phyloP scores from a whole-genome alignment of 1,140 invertebrate species.

The Drosophila persimilis region DNA sequence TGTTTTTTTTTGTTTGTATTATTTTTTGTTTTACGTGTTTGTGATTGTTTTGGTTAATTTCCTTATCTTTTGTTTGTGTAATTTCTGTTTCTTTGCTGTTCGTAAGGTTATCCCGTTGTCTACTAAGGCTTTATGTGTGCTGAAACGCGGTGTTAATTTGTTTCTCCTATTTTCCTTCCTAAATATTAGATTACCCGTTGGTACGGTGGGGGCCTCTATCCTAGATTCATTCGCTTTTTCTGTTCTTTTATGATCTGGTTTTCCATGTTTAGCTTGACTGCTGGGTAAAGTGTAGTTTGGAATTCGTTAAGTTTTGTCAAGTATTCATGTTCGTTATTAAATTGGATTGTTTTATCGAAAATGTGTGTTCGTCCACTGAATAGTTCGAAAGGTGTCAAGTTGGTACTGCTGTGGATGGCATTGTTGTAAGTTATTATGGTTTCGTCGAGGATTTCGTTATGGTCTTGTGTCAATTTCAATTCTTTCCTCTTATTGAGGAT shows the following conservation, averaged over 20 bases:
- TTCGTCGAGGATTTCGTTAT: conserved; percentile 15
- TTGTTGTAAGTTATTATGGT: conserved; percentile 22
- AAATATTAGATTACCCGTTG: no score
- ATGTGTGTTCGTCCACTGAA: conserved; percentile 18
- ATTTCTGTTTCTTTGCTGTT: conserved; percentile 9
- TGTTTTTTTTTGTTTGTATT: no score
- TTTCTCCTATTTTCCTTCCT: not conserved
- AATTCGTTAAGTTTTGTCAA: conserved; percentile 25
- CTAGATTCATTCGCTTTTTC: no score
- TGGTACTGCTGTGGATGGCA: conserved; percentile 13
- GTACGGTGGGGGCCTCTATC: no score
- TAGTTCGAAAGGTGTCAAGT: conserved; percentile 26
- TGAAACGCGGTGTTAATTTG: conserved; percentile 12
- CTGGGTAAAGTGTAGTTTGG: conserved; percentile 3
- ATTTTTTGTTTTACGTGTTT: no score
- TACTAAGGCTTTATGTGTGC: no score
- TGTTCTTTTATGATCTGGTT: not conserved
- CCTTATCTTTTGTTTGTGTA: conserved; percentile 17
- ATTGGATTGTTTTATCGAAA: conserved; percentile 18
- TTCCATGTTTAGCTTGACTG: not conserved
- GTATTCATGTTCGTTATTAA: conserved; percentile 24
- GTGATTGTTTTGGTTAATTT: no score
- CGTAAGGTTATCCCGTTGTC: no score
- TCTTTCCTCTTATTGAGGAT: conserved; percentile 7
- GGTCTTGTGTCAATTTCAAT: conserved; percentile 5